These are phyloP conservation scores for Phoeniculus purpureus DNA, from an alignment of 2,797 vertebrate species.

Conservation along the genomic window DNA sequence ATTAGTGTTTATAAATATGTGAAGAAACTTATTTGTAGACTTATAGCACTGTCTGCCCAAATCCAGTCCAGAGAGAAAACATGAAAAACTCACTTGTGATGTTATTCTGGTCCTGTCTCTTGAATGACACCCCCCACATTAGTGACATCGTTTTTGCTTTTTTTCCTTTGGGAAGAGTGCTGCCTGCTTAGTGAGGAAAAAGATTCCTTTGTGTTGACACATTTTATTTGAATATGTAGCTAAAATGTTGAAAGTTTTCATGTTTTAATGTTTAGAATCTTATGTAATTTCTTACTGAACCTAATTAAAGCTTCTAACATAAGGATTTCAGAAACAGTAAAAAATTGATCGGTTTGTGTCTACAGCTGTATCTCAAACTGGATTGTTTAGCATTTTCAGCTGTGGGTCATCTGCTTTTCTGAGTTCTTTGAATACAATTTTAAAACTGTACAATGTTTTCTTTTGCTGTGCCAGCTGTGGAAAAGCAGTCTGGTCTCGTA, in stretches of 20 bases:
- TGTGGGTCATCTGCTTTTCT: background rate
- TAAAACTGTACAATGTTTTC: slow-evolving; percentile 4
- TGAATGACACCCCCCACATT: background rate
- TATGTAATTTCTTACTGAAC: background rate
- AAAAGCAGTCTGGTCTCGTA: background rate
- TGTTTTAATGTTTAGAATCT: background rate
- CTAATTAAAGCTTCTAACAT: background rate
- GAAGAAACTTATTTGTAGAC: background rate
- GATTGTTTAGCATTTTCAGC: background rate
- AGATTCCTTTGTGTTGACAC: background rate
- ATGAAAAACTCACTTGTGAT: background rate
- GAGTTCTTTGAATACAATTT: slow-evolving; percentile 17
- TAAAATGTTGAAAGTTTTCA: background rate
- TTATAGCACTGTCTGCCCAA: background rate
- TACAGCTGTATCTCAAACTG: background rate
- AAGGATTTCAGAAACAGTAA: background rate
- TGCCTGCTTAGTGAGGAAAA: rapidly evolving
- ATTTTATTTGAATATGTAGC: background rate
- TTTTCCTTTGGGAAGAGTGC: background rate
- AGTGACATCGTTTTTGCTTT: background rate
- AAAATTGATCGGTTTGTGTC: background rate
- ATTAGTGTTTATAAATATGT: too few relatives aligned
- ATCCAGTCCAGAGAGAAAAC: background rate
- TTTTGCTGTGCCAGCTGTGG: slow-evolving; percentile 19
- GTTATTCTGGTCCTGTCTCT: background rate